Percentiles rank a stretch among this genome's conserved stretches.
These are phyloP conservation scores for Brevipalpus yothersi DNA, from an alignment of 1,140 invertebrate genomes.

Conservation along the genomic window DNA sequence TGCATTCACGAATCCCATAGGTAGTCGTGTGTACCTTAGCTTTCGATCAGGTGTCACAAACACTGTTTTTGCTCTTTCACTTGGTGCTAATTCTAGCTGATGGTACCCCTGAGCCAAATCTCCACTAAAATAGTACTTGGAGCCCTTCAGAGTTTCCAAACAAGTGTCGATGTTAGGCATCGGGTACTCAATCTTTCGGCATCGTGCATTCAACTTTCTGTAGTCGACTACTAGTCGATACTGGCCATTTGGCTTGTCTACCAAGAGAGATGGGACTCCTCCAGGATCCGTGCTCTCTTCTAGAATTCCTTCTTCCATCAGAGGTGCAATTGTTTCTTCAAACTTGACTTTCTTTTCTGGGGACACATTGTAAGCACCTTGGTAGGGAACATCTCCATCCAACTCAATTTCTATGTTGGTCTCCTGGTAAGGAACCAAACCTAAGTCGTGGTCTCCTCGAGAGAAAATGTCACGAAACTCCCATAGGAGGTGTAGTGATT, in stretches of 20 bases:
- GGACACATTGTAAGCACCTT: not conserved
- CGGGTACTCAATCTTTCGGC: no score
- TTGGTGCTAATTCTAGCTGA: no score
- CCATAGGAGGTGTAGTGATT: no score
- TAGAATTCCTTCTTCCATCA: not conserved
- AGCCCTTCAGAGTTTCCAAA: no score
- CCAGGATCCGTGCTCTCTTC: not conserved
- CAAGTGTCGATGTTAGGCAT: no score
- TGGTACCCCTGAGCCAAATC: no score
- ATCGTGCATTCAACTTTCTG: slow-evolving; percentile 18
- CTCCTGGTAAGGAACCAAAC: no score
- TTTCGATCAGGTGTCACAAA: slow-evolving; percentile 20
- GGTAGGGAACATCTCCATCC: not conserved
- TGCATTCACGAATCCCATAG: not conserved
- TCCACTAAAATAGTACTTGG: no score
- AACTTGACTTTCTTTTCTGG: not conserved
- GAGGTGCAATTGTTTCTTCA: not conserved
- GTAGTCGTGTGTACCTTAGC: slow-evolving; percentile 16
- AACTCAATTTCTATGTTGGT: no score
- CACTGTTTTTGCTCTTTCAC: slow-evolving; percentile 15
- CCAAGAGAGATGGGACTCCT: slow-evolving; percentile 8
- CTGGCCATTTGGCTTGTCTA: slow-evolving; percentile 23
- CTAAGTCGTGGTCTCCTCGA: no score
- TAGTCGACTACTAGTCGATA: slow-evolving; percentile 26
- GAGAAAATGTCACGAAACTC: no score